Conservation (phyloP, 2,113 vertebrate genomes). For the Heterochromis multidens region DNA sequence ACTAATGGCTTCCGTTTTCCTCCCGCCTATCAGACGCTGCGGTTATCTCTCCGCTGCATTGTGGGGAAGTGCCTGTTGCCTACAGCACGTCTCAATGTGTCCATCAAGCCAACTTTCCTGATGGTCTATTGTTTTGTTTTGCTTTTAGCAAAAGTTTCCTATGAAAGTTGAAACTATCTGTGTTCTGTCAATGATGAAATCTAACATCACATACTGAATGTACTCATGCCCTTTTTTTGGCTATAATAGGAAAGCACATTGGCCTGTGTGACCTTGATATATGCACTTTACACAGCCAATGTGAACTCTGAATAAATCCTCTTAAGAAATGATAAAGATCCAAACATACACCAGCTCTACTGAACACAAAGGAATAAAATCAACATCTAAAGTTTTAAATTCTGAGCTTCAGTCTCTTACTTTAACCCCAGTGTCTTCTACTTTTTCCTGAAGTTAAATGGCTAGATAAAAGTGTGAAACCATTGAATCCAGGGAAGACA, state of each 20-base stretch:
- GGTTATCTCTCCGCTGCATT: constrained; percentile 68
- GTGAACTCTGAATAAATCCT: background rate
- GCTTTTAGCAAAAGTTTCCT: constrained; percentile 43
- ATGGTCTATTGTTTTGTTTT: constrained; percentile 63
- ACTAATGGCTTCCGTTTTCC: constrained; percentile 73
- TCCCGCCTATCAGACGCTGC: constrained; percentile 44
- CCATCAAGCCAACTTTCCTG: constrained; percentile 44
- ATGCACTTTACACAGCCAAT: background rate
- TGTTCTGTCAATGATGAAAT: background rate
- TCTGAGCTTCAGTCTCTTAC: background rate
- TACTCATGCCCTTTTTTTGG: background rate
- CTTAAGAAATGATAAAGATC: background rate
- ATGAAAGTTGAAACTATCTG: background rate
- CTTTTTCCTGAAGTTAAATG: background rate
- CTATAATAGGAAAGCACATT: no score
- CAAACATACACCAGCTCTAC: background rate
- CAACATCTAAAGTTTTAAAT: background rate
- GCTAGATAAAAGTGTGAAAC: background rate
- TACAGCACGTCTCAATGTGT: constrained; percentile 25
- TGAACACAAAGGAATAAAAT: background rate
- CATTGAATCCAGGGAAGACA: constrained; percentile 4
- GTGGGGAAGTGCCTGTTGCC: constrained; percentile 64
- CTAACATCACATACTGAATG: background rate
- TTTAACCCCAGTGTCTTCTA: background rate
- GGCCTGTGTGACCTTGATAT: no score